Evolutionary conservation across 2,888 invertebrate genomes (phyloP).

Genomic region (Steinernema hermaphroditum): DNA sequence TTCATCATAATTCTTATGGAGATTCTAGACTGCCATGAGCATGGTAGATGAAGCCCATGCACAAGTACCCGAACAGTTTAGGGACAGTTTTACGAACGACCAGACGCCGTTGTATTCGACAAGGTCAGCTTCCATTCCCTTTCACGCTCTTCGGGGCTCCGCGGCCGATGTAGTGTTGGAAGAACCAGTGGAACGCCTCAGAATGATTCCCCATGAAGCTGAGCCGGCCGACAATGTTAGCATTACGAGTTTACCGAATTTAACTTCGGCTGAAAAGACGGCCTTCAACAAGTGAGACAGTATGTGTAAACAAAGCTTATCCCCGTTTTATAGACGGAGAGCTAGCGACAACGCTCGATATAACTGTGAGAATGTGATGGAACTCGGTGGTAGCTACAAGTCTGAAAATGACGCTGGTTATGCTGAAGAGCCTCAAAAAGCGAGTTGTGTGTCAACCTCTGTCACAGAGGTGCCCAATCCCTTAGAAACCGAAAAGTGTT

Average conservation of each 20-base stretch:
- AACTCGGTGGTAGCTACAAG: too few relatives aligned
- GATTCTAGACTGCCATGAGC: conserved; percentile 25
- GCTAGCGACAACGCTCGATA: too few relatives aligned
- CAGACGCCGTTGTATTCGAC: conserved; percentile 40
- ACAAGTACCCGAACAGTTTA: conserved; percentile 36
- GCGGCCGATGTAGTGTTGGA: conserved; percentile 29
- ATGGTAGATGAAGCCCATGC: conserved; percentile 22
- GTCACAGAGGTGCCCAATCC: too few relatives aligned
- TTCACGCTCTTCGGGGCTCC: conserved; percentile 40
- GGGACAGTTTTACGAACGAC: conserved; percentile 35
- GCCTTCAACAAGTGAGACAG: too few relatives aligned
- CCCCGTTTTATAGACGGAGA: too few relatives aligned
- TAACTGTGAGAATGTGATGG: too few relatives aligned
- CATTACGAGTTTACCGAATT: not conserved
- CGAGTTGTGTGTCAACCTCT: too few relatives aligned
- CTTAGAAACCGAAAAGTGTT: too few relatives aligned
- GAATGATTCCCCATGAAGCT: conserved; percentile 4
- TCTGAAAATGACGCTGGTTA: too few relatives aligned
- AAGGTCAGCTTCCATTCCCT: conserved; percentile 37
- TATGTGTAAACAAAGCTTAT: too few relatives aligned
- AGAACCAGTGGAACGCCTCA: not conserved
- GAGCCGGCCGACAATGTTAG: not conserved
- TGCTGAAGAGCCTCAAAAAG: too few relatives aligned
- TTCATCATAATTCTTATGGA: not conserved
- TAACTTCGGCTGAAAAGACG: not conserved